Evolutionary conservation across 2,797 vertebrate genomes (phyloP), one percentile per base, ranked within the genome.

Genomic region (Lates japonicus): DNA sequence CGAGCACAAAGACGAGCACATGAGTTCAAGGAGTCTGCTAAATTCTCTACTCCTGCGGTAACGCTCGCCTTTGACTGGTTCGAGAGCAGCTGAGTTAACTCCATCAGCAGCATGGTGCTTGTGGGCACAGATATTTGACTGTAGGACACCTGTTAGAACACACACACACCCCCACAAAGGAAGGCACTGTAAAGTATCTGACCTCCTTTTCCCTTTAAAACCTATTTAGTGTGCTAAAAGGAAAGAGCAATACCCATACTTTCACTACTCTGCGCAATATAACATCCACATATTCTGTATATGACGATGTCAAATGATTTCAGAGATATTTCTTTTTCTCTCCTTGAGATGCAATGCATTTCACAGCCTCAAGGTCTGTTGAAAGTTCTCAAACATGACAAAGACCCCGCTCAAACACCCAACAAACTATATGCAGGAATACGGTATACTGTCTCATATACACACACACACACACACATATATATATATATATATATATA

Each of bases 101-200:
- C 61, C 1, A 62, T 69, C 78, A 66, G 76, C 82, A 60, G 87
- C 55, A 5, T 60, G 63, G 78, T 70, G 70, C 54, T 78, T 81
- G 83, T 76, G 84, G 75, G 62, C 73, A 22, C 65, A 48, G 65
- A 72, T 68, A 76, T 72, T 75, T 51, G 46, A 76, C 74, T 48
- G 74, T 35, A 49, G 37, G 73, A 82, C 83, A 92, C 88, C 82
- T 85, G 88, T 86, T 78, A 60, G 49, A 76, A 29, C 59, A n/a
- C 42, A 62, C 14, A 41, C 46, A 49, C 41, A 54, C 31, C 37
- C 16, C 2, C 29, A 85, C 60, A 64, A 73, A 54, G 55, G 33
- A 70, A 68, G 41, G 59, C 61, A 62, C 73, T 70, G 29, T 31
- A 64, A 54, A 67, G 49, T 22, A 55, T 57, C 58, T 83, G 79